Evolutionary conservation across 2,888 invertebrate species (phyloP).

Genomic region (Helobdella robusta): DNA sequence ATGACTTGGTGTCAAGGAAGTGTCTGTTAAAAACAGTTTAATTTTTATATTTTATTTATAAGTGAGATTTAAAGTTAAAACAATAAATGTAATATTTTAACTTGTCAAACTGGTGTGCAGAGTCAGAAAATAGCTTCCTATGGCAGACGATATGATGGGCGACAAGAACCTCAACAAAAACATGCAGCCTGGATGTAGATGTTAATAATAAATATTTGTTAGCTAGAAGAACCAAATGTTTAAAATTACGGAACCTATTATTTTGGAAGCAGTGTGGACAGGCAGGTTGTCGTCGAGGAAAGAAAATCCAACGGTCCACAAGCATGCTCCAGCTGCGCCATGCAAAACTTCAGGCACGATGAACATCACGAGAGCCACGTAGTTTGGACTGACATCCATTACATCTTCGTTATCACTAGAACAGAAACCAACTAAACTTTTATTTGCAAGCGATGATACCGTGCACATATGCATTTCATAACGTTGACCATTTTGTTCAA

Average conservation of each 20-base stretch:
- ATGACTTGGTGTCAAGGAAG: constrained; percentile 15
- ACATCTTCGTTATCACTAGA: no score
- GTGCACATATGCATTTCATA: no score
- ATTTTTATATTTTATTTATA: neutral
- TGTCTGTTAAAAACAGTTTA: constrained; percentile 15
- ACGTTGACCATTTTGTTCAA: no score
- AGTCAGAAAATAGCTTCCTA: neutral
- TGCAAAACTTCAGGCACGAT: constrained; percentile 6
- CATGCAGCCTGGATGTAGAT: neutral
- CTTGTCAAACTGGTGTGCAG: neutral
- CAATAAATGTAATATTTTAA: neutral
- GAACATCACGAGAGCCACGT: constrained; percentile 3
- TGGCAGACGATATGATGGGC: neutral
- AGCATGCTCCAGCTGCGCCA: constrained; percentile 14
- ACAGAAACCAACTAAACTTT: no score
- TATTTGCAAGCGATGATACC: no score
- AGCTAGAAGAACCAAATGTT: neutral
- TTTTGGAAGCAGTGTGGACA: constrained; percentile 6
- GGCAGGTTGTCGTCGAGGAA: constrained; percentile 14
- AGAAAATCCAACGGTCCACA: constrained; percentile 17
- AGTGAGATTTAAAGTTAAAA: neutral
- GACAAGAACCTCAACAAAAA: neutral
- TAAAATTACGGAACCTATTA: constrained; percentile 15
- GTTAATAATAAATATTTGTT: neutral
- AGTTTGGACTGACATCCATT: no score